A percentile compares a stretch with the other conserved stretches of the same genome.
phyloP scores from a whole-genome alignment of 1,140 invertebrate genomes.

The Harpegnathos saltator region DNA sequence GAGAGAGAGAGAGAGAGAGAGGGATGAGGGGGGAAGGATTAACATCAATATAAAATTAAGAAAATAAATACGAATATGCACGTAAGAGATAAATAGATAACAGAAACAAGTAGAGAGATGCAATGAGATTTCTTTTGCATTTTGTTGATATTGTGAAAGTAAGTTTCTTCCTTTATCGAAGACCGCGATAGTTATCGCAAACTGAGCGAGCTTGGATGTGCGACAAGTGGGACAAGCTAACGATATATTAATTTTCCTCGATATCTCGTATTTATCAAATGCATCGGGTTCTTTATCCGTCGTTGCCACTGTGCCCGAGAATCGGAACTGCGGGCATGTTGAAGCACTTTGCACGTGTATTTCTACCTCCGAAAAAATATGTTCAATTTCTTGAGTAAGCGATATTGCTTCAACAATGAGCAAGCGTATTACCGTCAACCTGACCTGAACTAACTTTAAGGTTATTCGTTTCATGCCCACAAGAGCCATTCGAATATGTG shows the following conservation, averaged over 20 bases:
- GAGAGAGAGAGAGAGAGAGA: too few relatives aligned
- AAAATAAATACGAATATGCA: too few relatives aligned
- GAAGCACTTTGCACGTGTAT: conserved; percentile 54
- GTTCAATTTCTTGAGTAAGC: background rate
- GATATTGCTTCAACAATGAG: conserved; percentile 9
- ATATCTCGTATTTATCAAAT: conserved; percentile 66
- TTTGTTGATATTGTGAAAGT: too few relatives aligned
- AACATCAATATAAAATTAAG: too few relatives aligned
- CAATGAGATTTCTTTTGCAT: too few relatives aligned
- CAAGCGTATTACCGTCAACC: conserved; percentile 73
- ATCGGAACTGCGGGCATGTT: conserved; percentile 74
- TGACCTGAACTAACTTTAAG: conserved; percentile 68
- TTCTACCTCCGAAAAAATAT: conserved; percentile 1
- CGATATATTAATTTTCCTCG: conserved; percentile 64
- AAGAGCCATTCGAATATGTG: conserved; percentile 76
- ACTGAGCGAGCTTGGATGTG: conserved; percentile 80
- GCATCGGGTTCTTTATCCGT: conserved; percentile 63
- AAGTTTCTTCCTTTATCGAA: conserved; percentile 82
- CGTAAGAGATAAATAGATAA: too few relatives aligned
- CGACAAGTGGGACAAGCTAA: conserved; percentile 59
- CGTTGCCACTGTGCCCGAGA: conserved; percentile 76
- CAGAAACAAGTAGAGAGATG: too few relatives aligned
- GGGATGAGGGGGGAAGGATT: too few relatives aligned
- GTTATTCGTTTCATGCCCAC: conserved; percentile 77
- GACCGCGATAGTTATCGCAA: conserved; percentile 79